A percentile compares a stretch with the other conserved stretches of the same genome.
phyloP scores from a whole-genome alignment of 2,888 invertebrate genomes.

The Trissonchulus sp. region DNA sequence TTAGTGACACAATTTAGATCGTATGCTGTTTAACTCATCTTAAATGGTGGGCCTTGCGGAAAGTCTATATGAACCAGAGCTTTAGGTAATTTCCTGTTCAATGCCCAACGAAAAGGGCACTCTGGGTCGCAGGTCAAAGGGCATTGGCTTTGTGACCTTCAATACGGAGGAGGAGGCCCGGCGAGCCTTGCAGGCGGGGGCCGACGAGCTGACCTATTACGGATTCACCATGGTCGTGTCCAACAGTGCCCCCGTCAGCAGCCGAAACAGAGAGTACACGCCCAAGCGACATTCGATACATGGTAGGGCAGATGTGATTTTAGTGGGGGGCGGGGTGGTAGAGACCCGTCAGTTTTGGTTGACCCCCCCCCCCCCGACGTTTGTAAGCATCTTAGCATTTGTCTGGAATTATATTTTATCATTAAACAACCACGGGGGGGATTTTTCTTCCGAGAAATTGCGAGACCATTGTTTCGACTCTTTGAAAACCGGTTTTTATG shows the following conservation, averaged over 20 bases:
- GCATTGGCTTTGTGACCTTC: slow-evolving; percentile 45
- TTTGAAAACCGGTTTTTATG: no score
- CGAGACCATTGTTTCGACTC: no score
- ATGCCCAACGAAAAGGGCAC: slow-evolving; percentile 43
- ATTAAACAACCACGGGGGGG: no score
- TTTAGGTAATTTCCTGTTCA: slow-evolving; percentile 42
- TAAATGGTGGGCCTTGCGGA: no score
- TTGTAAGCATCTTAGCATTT: no score
- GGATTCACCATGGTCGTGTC: slow-evolving; percentile 46
- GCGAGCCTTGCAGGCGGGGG: slow-evolving; percentile 41
- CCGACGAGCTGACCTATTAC: slow-evolving; percentile 48
- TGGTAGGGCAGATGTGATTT: neutral
- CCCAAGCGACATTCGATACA: neutral
- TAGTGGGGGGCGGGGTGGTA: neutral
- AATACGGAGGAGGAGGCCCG: slow-evolving; percentile 37
- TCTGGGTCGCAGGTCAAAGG: slow-evolving; percentile 41
- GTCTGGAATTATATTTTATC: no score
- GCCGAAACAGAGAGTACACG: neutral
- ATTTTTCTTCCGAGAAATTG: no score
- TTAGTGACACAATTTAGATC: no score
- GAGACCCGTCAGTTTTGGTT: no score
- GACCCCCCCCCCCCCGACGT: no score
- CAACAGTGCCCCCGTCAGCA: slow-evolving; percentile 35
- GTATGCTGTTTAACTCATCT: no score
- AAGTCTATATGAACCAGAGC: no score